Evolutionary conservation across 2,888 invertebrate species (phyloP).

Genomic region (Drosophila basisetae): DNA sequence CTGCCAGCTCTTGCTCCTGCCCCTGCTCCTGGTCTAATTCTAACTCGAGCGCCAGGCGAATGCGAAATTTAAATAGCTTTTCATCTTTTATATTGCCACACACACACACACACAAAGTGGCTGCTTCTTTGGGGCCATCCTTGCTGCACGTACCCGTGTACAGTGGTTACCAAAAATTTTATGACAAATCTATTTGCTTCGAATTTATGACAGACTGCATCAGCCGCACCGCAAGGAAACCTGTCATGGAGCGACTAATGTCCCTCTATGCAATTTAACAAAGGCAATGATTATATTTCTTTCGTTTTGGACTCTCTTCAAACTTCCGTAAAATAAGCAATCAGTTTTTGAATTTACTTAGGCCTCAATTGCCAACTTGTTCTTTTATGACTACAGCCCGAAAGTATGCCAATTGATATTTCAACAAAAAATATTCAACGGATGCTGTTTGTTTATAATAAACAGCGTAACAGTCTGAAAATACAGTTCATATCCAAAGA

Average conservation of each 20-base stretch:
- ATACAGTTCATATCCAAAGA: background rate
- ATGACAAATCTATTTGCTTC: slow-evolving; percentile 73
- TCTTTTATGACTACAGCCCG: background rate
- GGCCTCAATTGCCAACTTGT: background rate
- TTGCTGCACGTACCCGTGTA: slow-evolving; percentile 7
- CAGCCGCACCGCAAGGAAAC: slow-evolving; percentile 37
- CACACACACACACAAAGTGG: slow-evolving; percentile 23
- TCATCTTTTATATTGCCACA: slow-evolving; percentile 47
- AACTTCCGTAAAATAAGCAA: background rate
- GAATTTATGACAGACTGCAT: slow-evolving; percentile 67
- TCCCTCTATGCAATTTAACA: slow-evolving; percentile 23
- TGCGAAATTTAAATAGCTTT: slow-evolving; percentile 76
- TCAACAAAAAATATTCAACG: background rate
- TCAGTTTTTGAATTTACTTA: background rate
- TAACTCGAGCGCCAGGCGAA: slow-evolving; percentile 39
- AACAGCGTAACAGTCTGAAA: background rate
- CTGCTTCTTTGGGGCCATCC: slow-evolving; percentile 27
- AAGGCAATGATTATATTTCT: background rate
- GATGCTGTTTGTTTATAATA: background rate
- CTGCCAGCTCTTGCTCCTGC: background rate
- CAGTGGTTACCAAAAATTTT: slow-evolving; percentile 52
- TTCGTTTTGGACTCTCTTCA: background rate
- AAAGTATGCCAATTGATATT: slow-evolving; percentile 1
- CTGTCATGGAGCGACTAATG: slow-evolving; percentile 59
- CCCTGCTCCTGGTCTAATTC: slow-evolving; percentile 17